Conservation (phyloP, 2,797 vertebrate genomes). For the Podargus strigoides region DNA sequence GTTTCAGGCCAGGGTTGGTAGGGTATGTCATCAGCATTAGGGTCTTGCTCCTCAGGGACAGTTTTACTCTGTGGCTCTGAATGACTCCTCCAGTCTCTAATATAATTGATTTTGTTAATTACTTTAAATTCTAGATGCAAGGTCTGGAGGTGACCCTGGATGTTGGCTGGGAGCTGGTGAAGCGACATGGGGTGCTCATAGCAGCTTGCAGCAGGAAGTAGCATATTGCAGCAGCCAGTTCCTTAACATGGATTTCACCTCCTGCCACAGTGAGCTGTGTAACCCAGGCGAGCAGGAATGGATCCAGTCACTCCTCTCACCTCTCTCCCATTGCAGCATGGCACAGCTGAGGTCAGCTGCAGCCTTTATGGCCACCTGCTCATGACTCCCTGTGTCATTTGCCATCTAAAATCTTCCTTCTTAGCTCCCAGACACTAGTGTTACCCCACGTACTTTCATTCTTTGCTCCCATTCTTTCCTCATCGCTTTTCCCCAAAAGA, state of each 20-base stretch:
- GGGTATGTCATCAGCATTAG: not conserved
- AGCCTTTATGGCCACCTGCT: not conserved
- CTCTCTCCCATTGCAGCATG: not conserved
- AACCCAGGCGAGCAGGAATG: accelerated
- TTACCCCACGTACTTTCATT: not conserved
- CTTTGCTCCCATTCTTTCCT: not conserved
- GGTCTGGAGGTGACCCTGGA: not conserved
- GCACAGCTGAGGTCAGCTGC: not conserved
- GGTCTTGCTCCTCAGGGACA: not conserved
- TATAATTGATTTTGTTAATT: not conserved
- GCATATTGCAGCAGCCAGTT: not conserved
- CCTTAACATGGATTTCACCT: not conserved
- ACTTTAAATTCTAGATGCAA: not conserved
- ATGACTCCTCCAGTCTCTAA: not conserved
- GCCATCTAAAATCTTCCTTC: not conserved
- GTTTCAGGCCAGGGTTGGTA: not conserved
- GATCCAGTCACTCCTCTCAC: not conserved
- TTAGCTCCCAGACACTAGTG: not conserved
- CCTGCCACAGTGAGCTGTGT: accelerated
- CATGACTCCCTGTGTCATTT: not conserved
- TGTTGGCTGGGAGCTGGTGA: not conserved
- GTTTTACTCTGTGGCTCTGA: not conserved
- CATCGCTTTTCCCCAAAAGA: not conserved
- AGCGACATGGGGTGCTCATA: accelerated
- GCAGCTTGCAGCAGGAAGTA: not conserved